These are phyloP conservation scores for Phasianus colchicus DNA, from an alignment of 2,113 vertebrate genomes.

Conservation along the genomic window DNA sequence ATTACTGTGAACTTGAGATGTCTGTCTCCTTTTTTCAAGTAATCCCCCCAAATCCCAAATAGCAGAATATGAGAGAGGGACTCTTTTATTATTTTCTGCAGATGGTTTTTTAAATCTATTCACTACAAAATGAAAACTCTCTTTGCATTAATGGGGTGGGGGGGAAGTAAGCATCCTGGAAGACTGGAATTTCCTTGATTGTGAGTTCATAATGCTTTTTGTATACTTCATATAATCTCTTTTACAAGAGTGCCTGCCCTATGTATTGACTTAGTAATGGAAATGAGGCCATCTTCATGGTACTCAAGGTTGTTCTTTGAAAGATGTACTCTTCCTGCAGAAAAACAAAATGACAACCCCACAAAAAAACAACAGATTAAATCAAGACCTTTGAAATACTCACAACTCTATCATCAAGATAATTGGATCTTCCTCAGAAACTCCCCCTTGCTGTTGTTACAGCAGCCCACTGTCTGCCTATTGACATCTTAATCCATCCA, in stretches of 20 bases:
- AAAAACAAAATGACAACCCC: neutral
- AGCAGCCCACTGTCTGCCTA: neutral
- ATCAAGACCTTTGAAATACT: neutral
- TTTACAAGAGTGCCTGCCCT: conserved; percentile 14
- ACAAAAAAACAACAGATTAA: neutral
- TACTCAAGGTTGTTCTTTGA: conserved; percentile 28
- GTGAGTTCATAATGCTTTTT: neutral
- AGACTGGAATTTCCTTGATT: neutral
- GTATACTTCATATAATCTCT: conserved; percentile 35
- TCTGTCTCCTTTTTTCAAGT: neutral
- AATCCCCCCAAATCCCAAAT: neutral
- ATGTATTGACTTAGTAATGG: conserved; percentile 19
- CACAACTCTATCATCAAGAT: neutral
- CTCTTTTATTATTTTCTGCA: neutral
- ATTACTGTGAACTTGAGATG: neutral
- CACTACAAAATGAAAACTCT: neutral
- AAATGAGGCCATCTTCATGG: conserved; percentile 14
- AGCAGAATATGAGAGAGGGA: neutral
- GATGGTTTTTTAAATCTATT: neutral
- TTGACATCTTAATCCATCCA: fast-evolving
- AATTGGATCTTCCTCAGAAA: neutral
- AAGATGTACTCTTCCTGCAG: neutral
- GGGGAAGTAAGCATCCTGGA: neutral
- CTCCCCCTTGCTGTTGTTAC: neutral
- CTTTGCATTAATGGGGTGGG: neutral